phyloP scores from a whole-genome alignment of 2,797 vertebrate species.

The Argya squamiceps region DNA sequence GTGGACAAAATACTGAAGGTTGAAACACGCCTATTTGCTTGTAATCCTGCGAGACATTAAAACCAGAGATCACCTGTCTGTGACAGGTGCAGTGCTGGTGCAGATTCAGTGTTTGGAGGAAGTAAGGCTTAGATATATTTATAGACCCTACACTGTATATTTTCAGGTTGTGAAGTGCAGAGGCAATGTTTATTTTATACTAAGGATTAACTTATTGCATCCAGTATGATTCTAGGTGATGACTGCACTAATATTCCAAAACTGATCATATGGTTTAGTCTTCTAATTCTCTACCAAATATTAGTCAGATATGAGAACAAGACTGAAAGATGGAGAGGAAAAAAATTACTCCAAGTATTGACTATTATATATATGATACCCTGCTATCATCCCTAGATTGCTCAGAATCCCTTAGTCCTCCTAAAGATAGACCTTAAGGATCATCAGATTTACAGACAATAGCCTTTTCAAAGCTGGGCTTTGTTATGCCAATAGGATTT shows the following conservation, averaged over 20 bases:
- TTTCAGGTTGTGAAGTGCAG: background rate
- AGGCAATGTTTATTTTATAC: background rate
- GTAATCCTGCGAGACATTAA: background rate
- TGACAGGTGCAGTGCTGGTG: background rate
- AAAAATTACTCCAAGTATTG: background rate
- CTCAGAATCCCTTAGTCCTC: background rate
- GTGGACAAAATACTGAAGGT: background rate
- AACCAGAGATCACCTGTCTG: background rate
- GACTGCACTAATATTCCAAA: background rate
- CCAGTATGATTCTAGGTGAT: background rate
- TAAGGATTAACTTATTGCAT: background rate
- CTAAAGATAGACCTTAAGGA: background rate
- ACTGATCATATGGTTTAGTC: background rate
- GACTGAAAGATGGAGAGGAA: background rate
- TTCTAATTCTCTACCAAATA: background rate
- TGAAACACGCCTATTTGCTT: background rate
- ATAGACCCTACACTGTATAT: background rate
- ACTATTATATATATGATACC: background rate
- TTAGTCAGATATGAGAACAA: background rate
- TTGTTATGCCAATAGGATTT: background rate
- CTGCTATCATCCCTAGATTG: background rate
- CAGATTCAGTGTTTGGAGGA: background rate
- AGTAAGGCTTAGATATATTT: background rate
- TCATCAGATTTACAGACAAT: background rate
- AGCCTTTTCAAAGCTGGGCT: background rate